Base-by-base conservation (phyloP, 1,140 invertebrate species). In the Dendroctonus valens region DNA sequence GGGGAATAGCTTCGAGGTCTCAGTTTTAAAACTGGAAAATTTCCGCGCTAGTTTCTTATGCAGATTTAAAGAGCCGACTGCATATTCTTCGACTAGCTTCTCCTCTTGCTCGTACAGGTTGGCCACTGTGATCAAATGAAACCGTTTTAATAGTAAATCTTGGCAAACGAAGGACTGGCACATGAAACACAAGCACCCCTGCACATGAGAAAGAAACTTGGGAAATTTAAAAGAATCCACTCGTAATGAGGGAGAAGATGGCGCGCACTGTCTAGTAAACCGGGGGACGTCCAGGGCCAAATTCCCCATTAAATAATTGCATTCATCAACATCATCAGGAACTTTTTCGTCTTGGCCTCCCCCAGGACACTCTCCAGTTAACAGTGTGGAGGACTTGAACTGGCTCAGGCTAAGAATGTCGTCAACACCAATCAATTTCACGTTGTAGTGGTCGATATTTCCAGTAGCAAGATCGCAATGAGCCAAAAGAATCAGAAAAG, bases 361-460 rank as follows among this genome's bases (percentile, higher is more conserved):
- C 9, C 39, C 68, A 9, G 11, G 3, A 6, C 11, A 41, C 1
- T n/a, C 11, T 41, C 11, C 11, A 55, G 7, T n/a, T 39, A 11
- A 5, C 6, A 26, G 8, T 11, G 50, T 51, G 8, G 50, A 15
- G 2, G 50, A 51, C 11, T 51, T 3, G 15, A 6, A 39, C 14
- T 52, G 12, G 2, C 44, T 37, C 37, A 69, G 8, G 49, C 55
- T 44, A 44, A 72, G 64, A 63, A 72, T 72, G 49, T 68, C 68
- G n/a, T 62, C 52, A n/a, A 72, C 59, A 41, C 65, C 70, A 15
- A 38, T 67, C 39, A 72, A 38, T 60, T 72, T 72, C 6, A 70
- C 68, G 5, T 38, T 59, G 59, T 64, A 69, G 51, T 69, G 49
- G 46, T 72, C 65, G 9, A 70, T 55, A 5, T 51, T 41, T 7